These are phyloP conservation scores for Eidolon helvum DNA, from an alignment of 2,113 vertebrate genomes.

Conservation along the genomic window DNA sequence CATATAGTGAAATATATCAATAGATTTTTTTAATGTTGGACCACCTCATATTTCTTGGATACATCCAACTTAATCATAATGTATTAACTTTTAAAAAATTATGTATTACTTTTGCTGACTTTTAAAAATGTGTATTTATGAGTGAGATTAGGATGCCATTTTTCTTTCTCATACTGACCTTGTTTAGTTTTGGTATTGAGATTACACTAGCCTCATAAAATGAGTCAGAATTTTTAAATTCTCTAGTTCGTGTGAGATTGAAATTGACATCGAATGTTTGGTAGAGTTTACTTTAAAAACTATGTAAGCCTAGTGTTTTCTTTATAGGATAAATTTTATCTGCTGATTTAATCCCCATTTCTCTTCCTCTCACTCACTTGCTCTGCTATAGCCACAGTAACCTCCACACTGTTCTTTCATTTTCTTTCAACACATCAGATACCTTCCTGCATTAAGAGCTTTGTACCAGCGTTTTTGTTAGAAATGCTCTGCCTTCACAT, in stretches of 20 bases:
- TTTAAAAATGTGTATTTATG: not conserved
- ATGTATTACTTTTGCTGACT: not conserved
- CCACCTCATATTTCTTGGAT: not conserved
- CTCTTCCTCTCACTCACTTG: not conserved
- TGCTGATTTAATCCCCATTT: not conserved
- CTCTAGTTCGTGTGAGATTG: not conserved
- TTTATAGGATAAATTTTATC: not conserved
- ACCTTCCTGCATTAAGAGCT: not conserved
- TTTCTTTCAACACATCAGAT: not conserved
- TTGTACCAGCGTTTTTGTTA: not conserved
- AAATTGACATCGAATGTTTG: not conserved
- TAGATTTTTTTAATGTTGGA: not conserved
- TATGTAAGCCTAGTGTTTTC: not conserved
- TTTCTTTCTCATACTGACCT: not conserved
- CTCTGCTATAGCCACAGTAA: not conserved
- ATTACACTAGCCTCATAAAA: not conserved
- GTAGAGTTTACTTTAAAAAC: not conserved
- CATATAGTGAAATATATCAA: not conserved
- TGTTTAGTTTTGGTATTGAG: not conserved
- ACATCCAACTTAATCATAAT: not conserved
- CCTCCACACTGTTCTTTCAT: not conserved
- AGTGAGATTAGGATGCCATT: not conserved
- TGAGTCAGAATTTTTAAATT: not conserved
- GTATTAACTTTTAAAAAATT: not conserved
- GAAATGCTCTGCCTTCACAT: not conserved